Percentiles rank a stretch among this genome's conserved stretches.
phyloP scores from a whole-genome alignment of 1,140 invertebrate species.

The Diachasmimorpha longicaudata region DNA sequence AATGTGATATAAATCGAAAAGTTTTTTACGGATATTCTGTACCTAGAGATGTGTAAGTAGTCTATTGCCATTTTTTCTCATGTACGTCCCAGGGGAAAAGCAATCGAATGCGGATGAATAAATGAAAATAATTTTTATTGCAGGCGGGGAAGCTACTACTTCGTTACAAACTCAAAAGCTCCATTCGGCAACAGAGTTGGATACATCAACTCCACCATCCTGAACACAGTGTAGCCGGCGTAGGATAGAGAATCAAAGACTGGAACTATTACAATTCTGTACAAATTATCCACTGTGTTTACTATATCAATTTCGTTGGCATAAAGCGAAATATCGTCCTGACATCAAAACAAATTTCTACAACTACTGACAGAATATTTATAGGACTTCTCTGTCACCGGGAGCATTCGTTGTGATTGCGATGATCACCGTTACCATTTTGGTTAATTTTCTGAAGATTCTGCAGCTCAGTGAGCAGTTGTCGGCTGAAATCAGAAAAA shows the following conservation, averaged over 20 bases:
- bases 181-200: conserved; percentile 21
- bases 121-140: background rate
- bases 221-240: background rate
- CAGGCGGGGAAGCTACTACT: conserved; percentile 29
- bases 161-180: conserved; percentile 25
- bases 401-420: background rate
- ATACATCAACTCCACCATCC: background rate
- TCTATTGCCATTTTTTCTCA: background rate
- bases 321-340: no score
- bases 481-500: background rate
- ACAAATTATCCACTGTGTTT: background rate
- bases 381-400: background rate
- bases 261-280: background rate
- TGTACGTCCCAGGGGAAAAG: no score
- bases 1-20: conserved; percentile 21
- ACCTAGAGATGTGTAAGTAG: conserved; percentile 30
- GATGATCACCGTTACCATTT: background rate
- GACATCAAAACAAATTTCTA: background rate
- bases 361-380: background rate
- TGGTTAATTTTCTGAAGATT: background rate
- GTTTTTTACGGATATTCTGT: conserved; percentile 33
- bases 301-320: no score
- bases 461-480: background rate
- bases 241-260: background rate
- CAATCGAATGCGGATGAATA: no score